Percentiles rank a stretch among this genome's conserved stretches.
Conservation (phyloP, 2,797 vertebrate genomes). For the Pangasius larnaudii region DNA sequence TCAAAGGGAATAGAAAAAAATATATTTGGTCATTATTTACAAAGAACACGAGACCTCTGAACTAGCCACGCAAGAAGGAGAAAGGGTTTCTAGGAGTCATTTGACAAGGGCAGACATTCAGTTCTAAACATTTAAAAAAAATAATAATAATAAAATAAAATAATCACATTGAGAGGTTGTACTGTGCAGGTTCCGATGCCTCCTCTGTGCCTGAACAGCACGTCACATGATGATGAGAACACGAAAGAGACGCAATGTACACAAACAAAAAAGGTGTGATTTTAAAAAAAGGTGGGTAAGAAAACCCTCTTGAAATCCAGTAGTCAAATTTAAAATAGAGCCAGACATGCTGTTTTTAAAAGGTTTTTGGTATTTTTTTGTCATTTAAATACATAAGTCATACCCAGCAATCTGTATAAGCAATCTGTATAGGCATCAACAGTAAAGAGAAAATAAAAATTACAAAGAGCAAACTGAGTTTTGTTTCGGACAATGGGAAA, state of each 20-base stretch:
- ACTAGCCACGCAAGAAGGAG: slow-evolving; percentile 81
- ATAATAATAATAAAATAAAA: slow-evolving; percentile 62
- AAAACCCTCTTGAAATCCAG: slow-evolving; percentile 78
- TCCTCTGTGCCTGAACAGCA: slow-evolving; percentile 77
- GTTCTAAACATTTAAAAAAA: slow-evolving; percentile 73
- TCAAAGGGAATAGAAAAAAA: slow-evolving; percentile 85
- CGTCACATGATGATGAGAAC: slow-evolving; percentile 74
- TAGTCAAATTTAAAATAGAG: slow-evolving; percentile 83
- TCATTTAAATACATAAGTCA: slow-evolving; percentile 75
- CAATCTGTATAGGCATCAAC: slow-evolving; percentile 64
- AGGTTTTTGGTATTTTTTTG: slow-evolving; percentile 67
- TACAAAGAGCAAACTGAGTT: slow-evolving; percentile 72
- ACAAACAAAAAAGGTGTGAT: slow-evolving; percentile 61
- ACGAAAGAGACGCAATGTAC: slow-evolving; percentile 74
- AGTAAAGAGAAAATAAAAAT: slow-evolving; percentile 68
- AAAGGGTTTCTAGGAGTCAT: slow-evolving; percentile 65
- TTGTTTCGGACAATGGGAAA: slow-evolving; percentile 77
- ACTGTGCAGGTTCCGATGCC: slow-evolving; percentile 71
- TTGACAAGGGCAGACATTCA: slow-evolving; percentile 84
- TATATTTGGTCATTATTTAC: slow-evolving; percentile 95
- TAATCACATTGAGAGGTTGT: slow-evolving; percentile 71
- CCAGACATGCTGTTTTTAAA: slow-evolving; percentile 79
- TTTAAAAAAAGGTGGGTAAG: slow-evolving; percentile 61
- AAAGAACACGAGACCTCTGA: slow-evolving; percentile 85
- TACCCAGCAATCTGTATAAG: slow-evolving; percentile 69